A percentile compares a stretch with the other conserved stretches of the same genome.
These are phyloP conservation scores for Drosophila bunnanda DNA, from an alignment of 2,888 invertebrate genomes.

Conservation along the genomic window DNA sequence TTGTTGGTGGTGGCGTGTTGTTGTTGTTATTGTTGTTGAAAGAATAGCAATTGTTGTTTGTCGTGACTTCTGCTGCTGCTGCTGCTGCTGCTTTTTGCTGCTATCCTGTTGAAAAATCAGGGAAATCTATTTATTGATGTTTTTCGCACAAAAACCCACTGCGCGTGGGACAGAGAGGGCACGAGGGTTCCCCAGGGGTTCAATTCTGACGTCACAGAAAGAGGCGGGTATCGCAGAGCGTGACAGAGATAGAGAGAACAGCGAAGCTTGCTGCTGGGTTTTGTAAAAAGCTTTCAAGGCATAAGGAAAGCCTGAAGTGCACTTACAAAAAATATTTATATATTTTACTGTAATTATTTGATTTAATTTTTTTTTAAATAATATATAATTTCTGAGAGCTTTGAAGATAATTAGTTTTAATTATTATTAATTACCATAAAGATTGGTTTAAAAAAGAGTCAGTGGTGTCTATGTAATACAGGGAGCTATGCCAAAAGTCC, in stretches of 20 bases:
- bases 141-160: conserved; percentile 64
- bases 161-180: conserved; percentile 8
- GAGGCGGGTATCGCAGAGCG: conserved; percentile 1
- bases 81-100: conserved; percentile 65
- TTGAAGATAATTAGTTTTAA: too few species aligned
- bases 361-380: not conserved
- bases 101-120: conserved; percentile 83
- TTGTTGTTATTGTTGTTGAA: not conserved
- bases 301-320: conserved; percentile 32
- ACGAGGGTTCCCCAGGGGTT: conserved; percentile 29
- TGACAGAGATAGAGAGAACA: conserved; percentile 3
- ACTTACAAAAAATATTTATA: not conserved
- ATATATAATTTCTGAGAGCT: not conserved
- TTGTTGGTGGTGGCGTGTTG: too few species aligned
- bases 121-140: conserved; percentile 84
- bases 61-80: conserved; percentile 28
- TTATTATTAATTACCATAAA: too few species aligned
- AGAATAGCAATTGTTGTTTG: conserved; percentile 35
- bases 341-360: not conserved
- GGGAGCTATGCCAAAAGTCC: too few species aligned
- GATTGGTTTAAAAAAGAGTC: too few species aligned
- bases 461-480: too few species aligned
- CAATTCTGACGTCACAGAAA: conserved; percentile 26
- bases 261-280: conserved; percentile 18
- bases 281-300: conserved; percentile 32